Percentiles rank a stretch among this genome's conserved stretches.
Conservation (phyloP, 2,888 invertebrate species). For the Ashinkailepas kermadecensis region DNA sequence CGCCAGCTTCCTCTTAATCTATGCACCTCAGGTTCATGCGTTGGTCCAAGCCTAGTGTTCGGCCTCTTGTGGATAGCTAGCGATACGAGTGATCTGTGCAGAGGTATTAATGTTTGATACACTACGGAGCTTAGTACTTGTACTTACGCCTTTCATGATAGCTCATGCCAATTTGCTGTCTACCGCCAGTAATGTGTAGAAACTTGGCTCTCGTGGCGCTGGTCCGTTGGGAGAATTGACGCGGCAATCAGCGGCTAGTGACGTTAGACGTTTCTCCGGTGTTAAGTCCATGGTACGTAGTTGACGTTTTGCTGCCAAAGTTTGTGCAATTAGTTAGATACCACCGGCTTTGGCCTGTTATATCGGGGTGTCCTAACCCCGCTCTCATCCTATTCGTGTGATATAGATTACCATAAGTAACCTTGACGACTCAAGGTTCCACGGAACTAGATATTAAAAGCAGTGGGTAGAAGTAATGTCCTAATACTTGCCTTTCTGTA, state of each 20-base stretch:
- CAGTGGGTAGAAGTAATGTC: not conserved
- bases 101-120: constrained; percentile 22
- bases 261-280: not conserved
- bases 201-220: not conserved
- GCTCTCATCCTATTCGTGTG: constrained; percentile 20
- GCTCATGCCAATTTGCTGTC: constrained; percentile 14
- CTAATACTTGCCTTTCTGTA: constrained; percentile 23
- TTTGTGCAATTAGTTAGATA: constrained; percentile 19
- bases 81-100: not conserved
- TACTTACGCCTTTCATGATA: constrained; percentile 23
- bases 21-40: constrained; percentile 17
- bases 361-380: constrained; percentile 5
- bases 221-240: not conserved
- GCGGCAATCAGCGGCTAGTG: not conserved
- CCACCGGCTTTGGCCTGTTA: constrained; percentile 18
- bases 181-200: not conserved
- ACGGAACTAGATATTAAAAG: constrained; percentile 10
- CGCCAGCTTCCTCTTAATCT: constrained; percentile 12
- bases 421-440: not conserved
- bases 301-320: constrained; percentile 18
- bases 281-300: constrained; percentile 4
- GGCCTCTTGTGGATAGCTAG: not conserved
- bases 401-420: constrained; percentile 12
- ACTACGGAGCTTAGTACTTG: constrained; percentile 21
- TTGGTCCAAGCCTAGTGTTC: constrained; percentile 11